Evolutionary conservation across 2,797 vertebrate genomes (phyloP).

Genomic region (Pipistrellus pipistrellus): DNA sequence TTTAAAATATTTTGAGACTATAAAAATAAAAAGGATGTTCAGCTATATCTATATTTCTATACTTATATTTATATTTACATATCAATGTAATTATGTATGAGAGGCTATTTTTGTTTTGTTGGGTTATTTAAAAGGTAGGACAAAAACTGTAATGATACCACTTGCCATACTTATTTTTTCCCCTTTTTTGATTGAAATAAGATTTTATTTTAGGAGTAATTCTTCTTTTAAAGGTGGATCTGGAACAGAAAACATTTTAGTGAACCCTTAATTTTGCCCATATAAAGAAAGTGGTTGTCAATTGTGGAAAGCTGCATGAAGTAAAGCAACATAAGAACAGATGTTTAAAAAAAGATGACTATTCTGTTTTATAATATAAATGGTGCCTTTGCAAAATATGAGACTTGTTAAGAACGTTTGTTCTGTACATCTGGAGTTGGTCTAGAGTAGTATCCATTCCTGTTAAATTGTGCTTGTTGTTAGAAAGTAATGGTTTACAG

Average conservation of each 20-base stretch:
- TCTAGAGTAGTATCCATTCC: not conserved
- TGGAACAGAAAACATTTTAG: not conserved
- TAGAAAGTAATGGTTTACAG: not conserved
- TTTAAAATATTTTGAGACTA: not conserved
- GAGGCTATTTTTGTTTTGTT: not conserved
- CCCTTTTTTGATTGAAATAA: not conserved
- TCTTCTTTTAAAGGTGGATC: conserved; percentile 9
- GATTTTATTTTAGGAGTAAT: conserved; percentile 24
- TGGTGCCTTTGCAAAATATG: not conserved
- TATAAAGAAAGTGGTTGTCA: not conserved
- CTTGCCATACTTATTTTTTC: not conserved
- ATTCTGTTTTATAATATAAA: conserved; percentile 45
- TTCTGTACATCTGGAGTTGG: conserved; percentile 45
- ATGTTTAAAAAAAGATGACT: not conserved
- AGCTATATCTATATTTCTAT: not conserved
- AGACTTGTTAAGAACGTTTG: conserved; percentile 14
- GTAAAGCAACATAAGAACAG: not conserved
- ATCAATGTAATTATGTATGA: not conserved
- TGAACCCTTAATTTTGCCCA: not conserved
- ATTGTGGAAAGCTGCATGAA: not conserved
- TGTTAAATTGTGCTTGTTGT: not conserved
- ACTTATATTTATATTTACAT: not conserved
- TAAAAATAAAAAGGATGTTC: not conserved
- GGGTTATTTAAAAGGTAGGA: not conserved
- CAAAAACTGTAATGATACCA: not conserved